Base-by-base conservation (phyloP, 1,140 invertebrate genomes). In the Popillia japonica region DNA sequence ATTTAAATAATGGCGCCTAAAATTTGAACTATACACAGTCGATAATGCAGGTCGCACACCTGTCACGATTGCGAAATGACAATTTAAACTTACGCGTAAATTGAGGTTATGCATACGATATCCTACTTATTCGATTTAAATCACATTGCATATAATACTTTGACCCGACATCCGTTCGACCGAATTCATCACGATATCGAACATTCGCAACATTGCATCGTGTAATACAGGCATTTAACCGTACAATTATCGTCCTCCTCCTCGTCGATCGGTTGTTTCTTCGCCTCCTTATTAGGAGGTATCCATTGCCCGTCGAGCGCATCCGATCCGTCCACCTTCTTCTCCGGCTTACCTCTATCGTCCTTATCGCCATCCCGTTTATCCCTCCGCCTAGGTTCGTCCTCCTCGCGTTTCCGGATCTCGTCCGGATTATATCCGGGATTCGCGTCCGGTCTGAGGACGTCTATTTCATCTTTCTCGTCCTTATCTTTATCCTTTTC, bases 121-220 rank as follows among this genome's bases (percentile, higher is more conserved):
- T 48, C 44, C 8, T n/a, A 11, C 11, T 11, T 48, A 48, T 9
- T 10, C 44, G 44, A n/a, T 14, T 64, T 64, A 64, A 20, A 27
- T 11, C 22, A 20, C 22, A 64, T 64, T 20, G 22, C 61, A 64
- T 23, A 3, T 64, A 64, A 64, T 64, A 64, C 61, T 64, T 27
- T 11, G 44, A 48, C 17, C 17, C 44, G 44, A 22, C 6, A 64
- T 64, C 22, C 10, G 6, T n/a, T 20, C 61, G 61, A 64, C n/a
- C n/a, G 22, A 64, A 64, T 3, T 14, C 68, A 75, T 75, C 74
- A 75, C 6, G 74, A 75, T 78, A 84, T 81, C 20, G 81, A 82
- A 79, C 83, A 84, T 75, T 84, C 83, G 77, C 83, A 84, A 76
- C 83, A 84, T 14, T 83, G 82, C 82, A 84, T 81, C 14, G 83